These are phyloP conservation scores for Lissonota sp. DNA, from an alignment of 2,888 invertebrate genomes.

Conservation along the genomic window DNA sequence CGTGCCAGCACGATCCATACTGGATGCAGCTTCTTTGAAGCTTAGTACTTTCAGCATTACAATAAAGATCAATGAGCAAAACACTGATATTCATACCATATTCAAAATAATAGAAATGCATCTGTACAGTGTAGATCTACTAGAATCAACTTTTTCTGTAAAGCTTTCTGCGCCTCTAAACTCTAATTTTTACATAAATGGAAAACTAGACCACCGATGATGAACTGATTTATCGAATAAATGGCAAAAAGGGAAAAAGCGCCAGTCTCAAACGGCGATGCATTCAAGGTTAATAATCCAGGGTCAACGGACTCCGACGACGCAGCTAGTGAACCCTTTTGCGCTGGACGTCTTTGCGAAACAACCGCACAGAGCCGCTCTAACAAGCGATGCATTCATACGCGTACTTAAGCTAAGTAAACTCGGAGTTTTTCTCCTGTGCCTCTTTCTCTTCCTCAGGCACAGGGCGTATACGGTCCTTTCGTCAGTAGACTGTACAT, in stretches of 20 bases:
- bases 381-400: slow-evolving; percentile 74
- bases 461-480: not conserved
- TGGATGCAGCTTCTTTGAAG: too few relatives aligned
- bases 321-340: slow-evolving; percentile 17
- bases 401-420: slow-evolving; percentile 73
- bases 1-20: not conserved
- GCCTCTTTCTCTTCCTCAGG: slow-evolving; percentile 24
- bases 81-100: not conserved
- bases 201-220: too few relatives aligned
- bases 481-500: not conserved
- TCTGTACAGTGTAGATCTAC: too few relatives aligned
- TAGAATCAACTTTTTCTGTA: too few relatives aligned
- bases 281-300: slow-evolving; percentile 31
- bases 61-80: not conserved
- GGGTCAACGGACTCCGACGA: slow-evolving; percentile 23
- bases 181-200: too few relatives aligned
- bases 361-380: slow-evolving; percentile 43
- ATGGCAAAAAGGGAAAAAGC: too few relatives aligned
- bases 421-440: slow-evolving; percentile 61
- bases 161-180: too few relatives aligned
- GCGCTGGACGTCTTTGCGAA: slow-evolving; percentile 19
- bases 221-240: too few relatives aligned
- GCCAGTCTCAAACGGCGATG: too few relatives aligned
- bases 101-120: too few relatives aligned
- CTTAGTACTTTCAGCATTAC: too few relatives aligned